Evolutionary conservation across 2,113 vertebrate genomes (phyloP).

Genomic region (Aix galericulata): DNA sequence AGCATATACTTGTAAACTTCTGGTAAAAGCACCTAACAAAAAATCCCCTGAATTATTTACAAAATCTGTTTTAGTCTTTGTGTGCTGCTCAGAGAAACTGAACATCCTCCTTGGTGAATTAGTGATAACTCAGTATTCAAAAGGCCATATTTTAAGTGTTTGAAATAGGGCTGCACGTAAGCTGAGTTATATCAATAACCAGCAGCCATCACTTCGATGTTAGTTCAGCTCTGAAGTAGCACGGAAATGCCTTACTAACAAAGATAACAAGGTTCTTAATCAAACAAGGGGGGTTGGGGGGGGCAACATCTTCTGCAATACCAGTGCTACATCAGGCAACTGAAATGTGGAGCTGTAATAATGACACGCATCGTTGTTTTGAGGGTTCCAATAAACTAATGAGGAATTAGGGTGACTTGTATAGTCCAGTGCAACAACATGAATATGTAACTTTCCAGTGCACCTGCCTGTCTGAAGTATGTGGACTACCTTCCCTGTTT

Average conservation of each 20-base stretch:
- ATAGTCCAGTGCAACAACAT: neutral
- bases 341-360: neutral
- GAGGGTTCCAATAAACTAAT: neutral
- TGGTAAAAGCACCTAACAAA: neutral
- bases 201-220: neutral
- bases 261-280: neutral
- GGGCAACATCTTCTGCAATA: neutral
- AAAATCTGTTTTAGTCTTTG: neutral
- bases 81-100: neutral
- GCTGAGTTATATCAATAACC: neutral
- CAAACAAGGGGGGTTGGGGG: neutral
- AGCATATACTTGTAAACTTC: neutral
- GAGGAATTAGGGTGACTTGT: neutral
- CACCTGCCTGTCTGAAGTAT: neutral
- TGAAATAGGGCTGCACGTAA: neutral
- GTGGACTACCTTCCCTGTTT: neutral
- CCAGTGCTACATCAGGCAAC: neutral
- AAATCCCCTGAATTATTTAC: neutral
- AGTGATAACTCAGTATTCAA: neutral
- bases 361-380: neutral
- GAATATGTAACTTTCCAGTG: fast-evolving
- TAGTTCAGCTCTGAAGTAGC: neutral
- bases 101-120: neutral
- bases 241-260: neutral
- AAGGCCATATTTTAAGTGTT: neutral